Conservation (phyloP, 2,797 vertebrate genomes). For the Leptodactylus fallax region DNA sequence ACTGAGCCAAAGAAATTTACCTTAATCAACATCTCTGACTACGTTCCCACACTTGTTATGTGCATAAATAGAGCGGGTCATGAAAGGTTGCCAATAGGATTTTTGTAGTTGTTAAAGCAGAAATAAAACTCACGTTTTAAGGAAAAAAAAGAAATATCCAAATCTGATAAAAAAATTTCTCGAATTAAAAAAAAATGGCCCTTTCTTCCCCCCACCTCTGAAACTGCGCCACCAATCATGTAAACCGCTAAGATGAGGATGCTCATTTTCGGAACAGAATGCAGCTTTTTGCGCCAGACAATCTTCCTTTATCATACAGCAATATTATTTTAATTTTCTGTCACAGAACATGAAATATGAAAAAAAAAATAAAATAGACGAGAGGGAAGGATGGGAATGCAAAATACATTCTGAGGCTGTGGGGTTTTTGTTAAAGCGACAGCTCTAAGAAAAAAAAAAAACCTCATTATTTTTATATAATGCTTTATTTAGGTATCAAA, state of each 20-base stretch:
- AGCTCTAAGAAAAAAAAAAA: too few species aligned
- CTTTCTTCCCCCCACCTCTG: not conserved
- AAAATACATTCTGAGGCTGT: not conserved
- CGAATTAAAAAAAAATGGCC: constrained; percentile 41
- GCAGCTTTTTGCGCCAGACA: not conserved
- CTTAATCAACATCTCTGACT: constrained; percentile 65
- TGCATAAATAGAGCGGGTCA: constrained; percentile 62
- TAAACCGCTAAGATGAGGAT: constrained; percentile 9
- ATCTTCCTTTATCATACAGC: constrained; percentile 43
- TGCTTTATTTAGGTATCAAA: too few species aligned
- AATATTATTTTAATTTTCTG: constrained; percentile 51
- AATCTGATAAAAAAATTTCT: constrained; percentile 46
- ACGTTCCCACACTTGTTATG: constrained; percentile 62
- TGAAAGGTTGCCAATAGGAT: constrained; percentile 58
- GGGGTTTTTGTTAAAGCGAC: not conserved
- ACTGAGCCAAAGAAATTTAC: constrained; percentile 61
- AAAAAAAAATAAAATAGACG: not conserved
- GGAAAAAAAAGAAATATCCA: constrained; percentile 33
- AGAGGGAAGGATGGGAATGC: not conserved
- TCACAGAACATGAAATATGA: not conserved
- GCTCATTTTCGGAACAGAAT: constrained; percentile 52
- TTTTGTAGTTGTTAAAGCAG: constrained; percentile 55
- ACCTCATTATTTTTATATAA: too few species aligned
- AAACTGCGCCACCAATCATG: not conserved
- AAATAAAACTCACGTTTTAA: constrained; percentile 41